Conservation (phyloP, 2,888 invertebrate genomes). For the Pharmacophagus antenor region DNA sequence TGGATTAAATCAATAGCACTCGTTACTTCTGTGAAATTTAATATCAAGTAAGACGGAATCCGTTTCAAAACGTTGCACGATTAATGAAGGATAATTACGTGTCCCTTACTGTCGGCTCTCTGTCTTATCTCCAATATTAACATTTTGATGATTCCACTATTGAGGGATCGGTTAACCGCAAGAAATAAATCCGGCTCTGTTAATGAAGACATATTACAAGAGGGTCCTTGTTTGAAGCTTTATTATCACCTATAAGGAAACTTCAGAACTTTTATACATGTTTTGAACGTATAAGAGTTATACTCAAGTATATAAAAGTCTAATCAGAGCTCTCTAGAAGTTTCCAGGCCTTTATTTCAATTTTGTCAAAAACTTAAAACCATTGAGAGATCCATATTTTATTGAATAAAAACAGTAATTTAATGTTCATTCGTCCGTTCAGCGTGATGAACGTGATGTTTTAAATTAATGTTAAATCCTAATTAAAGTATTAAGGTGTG, state of each 20-base stretch:
- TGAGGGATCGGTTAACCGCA: constrained; percentile 1
- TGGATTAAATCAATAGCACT: neutral
- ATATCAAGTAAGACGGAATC: neutral
- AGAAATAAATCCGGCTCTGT: constrained; percentile 9
- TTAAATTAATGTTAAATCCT: no score
- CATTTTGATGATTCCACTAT: constrained; percentile 7
- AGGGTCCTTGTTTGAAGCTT: neutral
- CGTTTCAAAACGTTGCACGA: neutral
- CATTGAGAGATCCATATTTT: no score
- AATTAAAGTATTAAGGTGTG: no score
- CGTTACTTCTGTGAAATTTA: neutral
- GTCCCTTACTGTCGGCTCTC: neutral
- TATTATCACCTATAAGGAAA: neutral
- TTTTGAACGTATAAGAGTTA: neutral
- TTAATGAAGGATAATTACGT: neutral
- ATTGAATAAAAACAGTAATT: no score
- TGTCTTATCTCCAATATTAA: neutral
- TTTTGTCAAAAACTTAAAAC: no score
- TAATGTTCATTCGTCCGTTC: no score
- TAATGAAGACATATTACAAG: constrained; percentile 13
- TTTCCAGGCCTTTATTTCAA: no score
- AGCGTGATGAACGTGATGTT: no score
- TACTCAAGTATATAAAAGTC: no score
- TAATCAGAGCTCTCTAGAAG: neutral
- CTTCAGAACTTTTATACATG: neutral